Evolutionary conservation across 2,113 vertebrate species (phyloP), one percentile per base, ranked within the genome.

Genomic region (Phyllopteryx taeniolatus): DNA sequence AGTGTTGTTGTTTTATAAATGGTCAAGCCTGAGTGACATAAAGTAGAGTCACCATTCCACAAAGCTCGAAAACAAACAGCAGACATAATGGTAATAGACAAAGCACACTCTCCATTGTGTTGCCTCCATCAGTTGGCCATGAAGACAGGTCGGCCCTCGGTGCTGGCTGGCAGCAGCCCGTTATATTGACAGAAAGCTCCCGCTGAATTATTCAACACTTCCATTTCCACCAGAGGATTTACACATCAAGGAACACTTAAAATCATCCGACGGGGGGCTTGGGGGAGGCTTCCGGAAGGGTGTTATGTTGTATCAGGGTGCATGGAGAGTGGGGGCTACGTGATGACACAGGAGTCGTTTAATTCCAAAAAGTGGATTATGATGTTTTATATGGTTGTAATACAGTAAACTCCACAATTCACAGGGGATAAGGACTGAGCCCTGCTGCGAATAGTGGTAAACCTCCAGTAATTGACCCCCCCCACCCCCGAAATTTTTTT

Each of bases 201-300:
- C 54, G n/a, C 15, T 87, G 63, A 84, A 85, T 85, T 82, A 89
- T 88, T 85, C 73, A 85, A 67, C 59, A 73, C 27, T 51, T 59
- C 78, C 79, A 76, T 67, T 71, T 71, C 49, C 75, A 68, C 27
- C 20, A 49, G 79, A 44, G 51, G 49, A 85, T 85, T 86, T 80
- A 74, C 79, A 85, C 79, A 85, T 79, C 62, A 82, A 82, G 85
- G 66, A 75, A 67, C 70, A 75, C 72, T 80, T 84, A 74, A 63
- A 72, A 76, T 65, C 66, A 68, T 69, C 35, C 78, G 70, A 64
- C 11, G 2, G 64, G 72, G 74, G 68, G 67, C 66, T 54, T 17
- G 15, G 73, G 19, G 5, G 64, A 74, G 67, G 49, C 71, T 72
- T 68, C 11, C 13, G 27, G 59, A 61, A 59, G 64, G 63, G 75